A percentile compares a stretch with the other conserved stretches of the same genome.
Evolutionary conservation across 2,888 invertebrate genomes (phyloP).

Genomic region (Vesta saturnalis): DNA sequence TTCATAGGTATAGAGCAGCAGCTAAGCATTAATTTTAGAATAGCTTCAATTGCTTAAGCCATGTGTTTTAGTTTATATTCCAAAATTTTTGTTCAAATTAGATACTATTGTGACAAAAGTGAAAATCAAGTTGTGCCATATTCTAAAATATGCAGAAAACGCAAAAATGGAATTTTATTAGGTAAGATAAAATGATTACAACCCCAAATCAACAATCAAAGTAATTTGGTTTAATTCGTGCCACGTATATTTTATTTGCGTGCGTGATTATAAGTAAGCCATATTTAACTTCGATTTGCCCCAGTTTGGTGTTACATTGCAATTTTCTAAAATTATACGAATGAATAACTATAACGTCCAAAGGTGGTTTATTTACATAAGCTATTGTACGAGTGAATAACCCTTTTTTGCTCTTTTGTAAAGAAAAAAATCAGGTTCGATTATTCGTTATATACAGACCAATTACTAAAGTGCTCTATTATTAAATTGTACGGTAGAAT

Average conservation of each 20-base stretch:
- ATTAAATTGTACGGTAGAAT: slow-evolving; percentile 29
- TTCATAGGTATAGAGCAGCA: no score
- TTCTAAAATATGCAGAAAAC: no score
- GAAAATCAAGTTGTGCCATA: no score
- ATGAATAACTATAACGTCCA: background rate
- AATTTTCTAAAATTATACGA: slow-evolving; percentile 10
- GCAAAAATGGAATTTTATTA: background rate
- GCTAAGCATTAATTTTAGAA: no score
- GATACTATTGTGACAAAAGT: no score
- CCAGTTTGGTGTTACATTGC: slow-evolving; percentile 2
- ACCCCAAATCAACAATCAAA: slow-evolving; percentile 5
- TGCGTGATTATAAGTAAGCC: slow-evolving; percentile 11
- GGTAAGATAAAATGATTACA: background rate
- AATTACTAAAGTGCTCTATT: slow-evolving; percentile 23
- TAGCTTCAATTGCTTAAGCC: no score
- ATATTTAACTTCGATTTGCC: slow-evolving; percentile 12
- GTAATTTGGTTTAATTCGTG: background rate
- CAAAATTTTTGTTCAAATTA: no score
- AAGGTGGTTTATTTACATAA: background rate
- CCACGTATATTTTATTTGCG: slow-evolving; percentile 4
- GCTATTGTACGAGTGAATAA: background rate
- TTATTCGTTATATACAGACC: slow-evolving; percentile 22
- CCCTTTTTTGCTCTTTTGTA: background rate
- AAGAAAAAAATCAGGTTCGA: slow-evolving; percentile 1
- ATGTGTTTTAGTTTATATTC: no score